Evolutionary conservation across 1,140 invertebrate genomes (phyloP).

Genomic region (Drosophila nebulosa): DNA sequence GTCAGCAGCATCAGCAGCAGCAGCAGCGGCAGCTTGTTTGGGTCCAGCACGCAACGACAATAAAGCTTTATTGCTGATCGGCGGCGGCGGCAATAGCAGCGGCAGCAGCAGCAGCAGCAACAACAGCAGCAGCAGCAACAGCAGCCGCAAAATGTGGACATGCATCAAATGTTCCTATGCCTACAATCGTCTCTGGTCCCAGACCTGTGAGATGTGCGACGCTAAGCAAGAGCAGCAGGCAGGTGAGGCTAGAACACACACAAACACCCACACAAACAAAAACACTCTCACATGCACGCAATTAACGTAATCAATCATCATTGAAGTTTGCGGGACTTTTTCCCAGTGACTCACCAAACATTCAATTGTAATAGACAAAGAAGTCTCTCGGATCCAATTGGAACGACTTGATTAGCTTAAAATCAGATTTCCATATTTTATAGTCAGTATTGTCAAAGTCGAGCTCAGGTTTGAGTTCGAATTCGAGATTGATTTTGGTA

Average conservation of each 20-base stretch:
- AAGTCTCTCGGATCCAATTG: slow-evolving; percentile 14
- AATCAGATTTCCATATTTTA: too few relatives aligned
- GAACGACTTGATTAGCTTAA: too few relatives aligned
- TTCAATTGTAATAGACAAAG: neutral
- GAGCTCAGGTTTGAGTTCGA: neutral
- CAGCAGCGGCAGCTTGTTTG: slow-evolving; percentile 5
- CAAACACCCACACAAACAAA: neutral
- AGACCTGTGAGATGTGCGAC: slow-evolving; percentile 90
- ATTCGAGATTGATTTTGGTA: too few relatives aligned
- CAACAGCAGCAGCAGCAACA: slow-evolving; percentile 59
- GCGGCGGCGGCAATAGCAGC: slow-evolving; percentile 21
- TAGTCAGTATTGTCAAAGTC: too few relatives aligned
- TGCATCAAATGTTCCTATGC: slow-evolving; percentile 93
- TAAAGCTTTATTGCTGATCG: slow-evolving; percentile 4
- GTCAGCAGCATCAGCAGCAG: neutral
- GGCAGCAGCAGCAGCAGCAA: neutral
- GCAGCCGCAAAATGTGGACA: slow-evolving; percentile 88
- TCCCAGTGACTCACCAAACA: too few relatives aligned
- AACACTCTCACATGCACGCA: neutral
- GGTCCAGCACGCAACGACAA: slow-evolving; percentile 16
- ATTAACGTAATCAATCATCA: too few relatives aligned
- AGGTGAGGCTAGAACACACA: neutral
- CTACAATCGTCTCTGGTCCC: slow-evolving; percentile 90
- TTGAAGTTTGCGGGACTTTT: too few relatives aligned
- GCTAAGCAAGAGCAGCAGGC: slow-evolving; percentile 83